Base-by-base conservation (phyloP, 2,888 invertebrate species). In the Sepiola atlantica region DNA sequence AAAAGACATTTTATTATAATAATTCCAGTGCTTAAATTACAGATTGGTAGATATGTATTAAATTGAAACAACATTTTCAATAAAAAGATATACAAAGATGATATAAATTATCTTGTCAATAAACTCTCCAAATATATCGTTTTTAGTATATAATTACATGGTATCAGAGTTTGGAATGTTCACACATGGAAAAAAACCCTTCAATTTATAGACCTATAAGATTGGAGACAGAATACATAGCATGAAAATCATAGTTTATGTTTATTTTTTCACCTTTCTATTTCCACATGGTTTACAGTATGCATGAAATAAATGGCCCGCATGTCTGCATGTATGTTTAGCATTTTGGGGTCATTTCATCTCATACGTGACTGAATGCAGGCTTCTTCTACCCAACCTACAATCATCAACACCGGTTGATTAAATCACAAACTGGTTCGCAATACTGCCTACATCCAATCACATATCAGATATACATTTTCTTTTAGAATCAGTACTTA, bases 221-320 rank as follows among this genome's bases (percentile, higher is more conserved):
- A 92, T 54, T 55, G 28, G 28, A 92, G 92, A 32, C 92, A 92
- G 92, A 55, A 92, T 92, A 45, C 55, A 92, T 54, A n/a, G 92
- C 92, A 92, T 92, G 92, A 14, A 92, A 92, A 28, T 92, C 92
- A 92, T 55, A 55, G 45, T 55, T 16, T 20, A 28, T 32, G 35
- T 55, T 28, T 91, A 54, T 92, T 54, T 92, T 92, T 12, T 24
- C 92, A 92, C 92, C 20, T 92, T 55, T 92, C 55, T 92, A 77
- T n/a, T 32, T 77, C 77, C 77, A 77, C 77, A 77, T 77, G 77
- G 77, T 77, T 77, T 77, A 32, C 77, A n/a, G 77, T 77, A 32
- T 92, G 92, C 92, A 92, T 92, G 92, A 92, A 55, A 45, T 55
- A 92, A 45, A 45, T 92, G 55, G 92, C 92, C 45, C 92, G 92